Base-by-base conservation (phyloP, 2,888 invertebrate species). In the Isotomurus palustris region DNA sequence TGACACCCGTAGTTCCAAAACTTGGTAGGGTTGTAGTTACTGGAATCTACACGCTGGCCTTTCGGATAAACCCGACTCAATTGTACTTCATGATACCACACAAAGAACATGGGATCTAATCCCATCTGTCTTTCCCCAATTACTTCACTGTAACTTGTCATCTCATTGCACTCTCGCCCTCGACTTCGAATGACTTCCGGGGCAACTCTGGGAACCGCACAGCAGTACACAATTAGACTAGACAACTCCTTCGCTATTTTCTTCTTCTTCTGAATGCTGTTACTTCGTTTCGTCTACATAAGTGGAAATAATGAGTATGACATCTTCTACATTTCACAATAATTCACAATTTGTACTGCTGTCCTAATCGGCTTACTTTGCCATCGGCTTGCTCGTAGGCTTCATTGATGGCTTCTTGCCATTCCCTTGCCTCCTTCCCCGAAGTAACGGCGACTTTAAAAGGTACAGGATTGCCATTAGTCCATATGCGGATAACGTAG, bases 1-100 rank as follows among this genome's bases (percentile, higher is more conserved):
- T 99, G 97, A 44, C 89, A 91, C 1, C 96, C 97, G 14, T 84
- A 83, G 75, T 93, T 94, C 97, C 97, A 99, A 78, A 95, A 87
- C 1, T 88, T 84, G 4, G 91, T 81, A 0, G 97, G 97, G 78
- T 89, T 90, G 75, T 94, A 97, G 78, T 99, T 99, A 0, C 95
- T 93, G 0, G 97, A 99, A 73, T 97, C 95, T 53, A 97, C 85
- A 44, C 97, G 81, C 73, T 91, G 90, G 0, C 94, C 80, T 25
- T 63, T 62, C n/a, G 69, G 69, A 76, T 97, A 99, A 71, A 32
- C 10, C 21, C 25, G 19, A 21, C 4, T n/a, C 17, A 53, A 24
- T 51, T 53, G 66, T 69, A 81, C 78, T 74, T 83, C 82, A 77
- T 90, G 90, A 73, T 89, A 91, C 70, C 84, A 84, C 8, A 87